Evolutionary conservation across 2,113 vertebrate genomes (phyloP).

Genomic region (Dicerorhinus sumatrensis): DNA sequence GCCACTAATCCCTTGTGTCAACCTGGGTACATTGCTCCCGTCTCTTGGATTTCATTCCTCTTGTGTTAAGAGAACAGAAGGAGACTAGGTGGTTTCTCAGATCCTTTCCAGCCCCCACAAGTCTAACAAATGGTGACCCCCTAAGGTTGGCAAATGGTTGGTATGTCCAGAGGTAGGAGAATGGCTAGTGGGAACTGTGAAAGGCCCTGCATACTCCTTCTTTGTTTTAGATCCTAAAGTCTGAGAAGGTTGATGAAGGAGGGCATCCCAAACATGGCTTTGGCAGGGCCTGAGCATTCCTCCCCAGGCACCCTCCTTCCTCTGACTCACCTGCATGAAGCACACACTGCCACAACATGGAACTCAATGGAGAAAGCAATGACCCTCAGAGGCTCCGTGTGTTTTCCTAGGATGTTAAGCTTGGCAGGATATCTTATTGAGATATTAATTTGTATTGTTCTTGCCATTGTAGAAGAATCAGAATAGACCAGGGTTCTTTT

Average conservation of each 20-base stretch:
- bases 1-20: background rate
- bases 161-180: background rate
- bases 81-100: background rate
- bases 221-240: background rate
- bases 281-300: background rate
- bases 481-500: background rate
- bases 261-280: background rate
- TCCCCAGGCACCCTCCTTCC: background rate
- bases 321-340: background rate
- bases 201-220: background rate
- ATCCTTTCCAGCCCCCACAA: background rate
- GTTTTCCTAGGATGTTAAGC: background rate
- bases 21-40: background rate
- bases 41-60: background rate
- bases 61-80: background rate
- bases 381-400: background rate
- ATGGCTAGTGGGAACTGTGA: background rate
- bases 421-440: background rate
- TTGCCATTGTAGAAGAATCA: background rate
- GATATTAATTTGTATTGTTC: background rate
- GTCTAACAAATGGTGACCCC: background rate
- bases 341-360: background rate
- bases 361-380: background rate
- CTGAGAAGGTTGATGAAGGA: background rate
- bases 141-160: too few relatives aligned